Percentiles rank a stretch among this genome's conserved stretches.
Conservation (phyloP, 2,113 vertebrate genomes). For the Lathamus discolor region DNA sequence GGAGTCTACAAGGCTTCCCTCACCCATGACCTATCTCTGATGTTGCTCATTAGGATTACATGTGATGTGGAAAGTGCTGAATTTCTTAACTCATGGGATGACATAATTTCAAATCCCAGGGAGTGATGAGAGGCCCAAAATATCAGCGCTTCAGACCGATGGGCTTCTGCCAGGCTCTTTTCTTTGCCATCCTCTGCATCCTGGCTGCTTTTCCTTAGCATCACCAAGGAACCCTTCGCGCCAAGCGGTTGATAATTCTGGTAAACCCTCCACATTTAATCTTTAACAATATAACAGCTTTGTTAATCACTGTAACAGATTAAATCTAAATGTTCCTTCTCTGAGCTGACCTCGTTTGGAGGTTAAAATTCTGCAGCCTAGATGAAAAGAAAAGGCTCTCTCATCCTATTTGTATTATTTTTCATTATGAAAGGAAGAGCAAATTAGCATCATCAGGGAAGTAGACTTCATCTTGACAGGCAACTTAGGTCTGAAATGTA, state of each 20-base stretch:
- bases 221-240: slow-evolving; percentile 1
- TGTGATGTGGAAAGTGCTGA: neutral
- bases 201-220: slow-evolving; percentile 39
- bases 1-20: neutral
- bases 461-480: neutral
- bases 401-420: slow-evolving; percentile 23
- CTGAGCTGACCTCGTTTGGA: slow-evolving; percentile 58
- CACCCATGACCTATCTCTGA: neutral
- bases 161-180: neutral
- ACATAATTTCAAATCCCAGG: slow-evolving; percentile 1
- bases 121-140: neutral
- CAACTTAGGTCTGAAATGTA: slow-evolving; percentile 18
- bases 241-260: slow-evolving; percentile 29
- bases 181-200: neutral
- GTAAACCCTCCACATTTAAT: slow-evolving; percentile 31
- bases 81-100: slow-evolving; percentile 12
- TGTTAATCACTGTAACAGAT: slow-evolving; percentile 58
- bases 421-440: slow-evolving; percentile 7
- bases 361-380: slow-evolving; percentile 29
- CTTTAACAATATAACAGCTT: slow-evolving; percentile 29
- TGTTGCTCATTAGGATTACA: neutral
- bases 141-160: neutral
- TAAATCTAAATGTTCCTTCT: slow-evolving; percentile 33
- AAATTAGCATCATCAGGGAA: slow-evolving; percentile 11
- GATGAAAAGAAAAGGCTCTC: neutral